These are phyloP conservation scores for honey bee (Apis mellifera) DNA, from an alignment of 1,140 invertebrate genomes.

Conservation along the genomic window Amel_HAv3.1 CM009931.2:17301501-17302000, in stretches of 20 bases:
- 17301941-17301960: neutral
- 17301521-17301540: neutral
- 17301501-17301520: neutral
- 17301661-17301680: neutral
- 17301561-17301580: too few species aligned
- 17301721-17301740: neutral
- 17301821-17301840: neutral
- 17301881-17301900: too few species aligned
- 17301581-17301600: neutral
- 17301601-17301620: neutral
- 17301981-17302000: too few species aligned
- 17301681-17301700: constrained; percentile 9
- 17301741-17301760: neutral
- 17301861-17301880: neutral
- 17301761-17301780: neutral
- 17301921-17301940: neutral
- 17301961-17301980: too few species aligned
- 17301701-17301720: constrained; percentile 35
- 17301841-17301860: neutral
- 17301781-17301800: neutral
- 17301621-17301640: neutral
- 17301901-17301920: neutral
- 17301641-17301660: neutral
- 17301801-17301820: neutral
- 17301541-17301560: neutral